Percentiles rank a stretch among this genome's conserved stretches.
Conservation (phyloP, 2,797 vertebrate species). For the Sebastolobus altivelis region DNA sequence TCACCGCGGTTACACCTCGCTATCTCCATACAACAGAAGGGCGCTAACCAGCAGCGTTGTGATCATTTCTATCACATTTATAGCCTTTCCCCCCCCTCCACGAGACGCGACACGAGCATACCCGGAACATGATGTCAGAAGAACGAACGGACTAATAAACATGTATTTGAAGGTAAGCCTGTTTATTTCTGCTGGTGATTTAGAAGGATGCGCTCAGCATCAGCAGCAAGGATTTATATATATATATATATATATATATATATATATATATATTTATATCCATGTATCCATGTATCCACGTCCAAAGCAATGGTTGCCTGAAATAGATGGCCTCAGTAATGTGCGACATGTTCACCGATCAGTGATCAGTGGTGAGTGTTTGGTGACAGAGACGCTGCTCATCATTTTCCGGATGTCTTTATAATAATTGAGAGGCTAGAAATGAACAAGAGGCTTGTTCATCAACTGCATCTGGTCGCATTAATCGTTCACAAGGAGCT, state of each 20-base stretch:
- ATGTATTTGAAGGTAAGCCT: constrained; percentile 22
- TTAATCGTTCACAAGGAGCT: constrained; percentile 15
- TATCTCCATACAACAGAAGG: not conserved
- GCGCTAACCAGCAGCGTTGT: constrained; percentile 4
- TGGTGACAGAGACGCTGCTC: not conserved
- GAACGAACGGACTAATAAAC: not conserved
- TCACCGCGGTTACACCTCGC: not conserved
- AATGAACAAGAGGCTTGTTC: not conserved
- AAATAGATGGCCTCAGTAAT: not conserved
- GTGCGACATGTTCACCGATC: not conserved
- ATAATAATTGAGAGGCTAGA: not conserved
- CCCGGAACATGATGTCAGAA: not conserved
- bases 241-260: too few species aligned
- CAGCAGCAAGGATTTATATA: constrained; percentile 9
- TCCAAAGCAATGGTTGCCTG: not conserved
- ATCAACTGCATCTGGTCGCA: not conserved
- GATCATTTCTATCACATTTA: not conserved
- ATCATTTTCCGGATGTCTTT: not conserved
- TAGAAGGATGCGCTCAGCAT: constrained; percentile 22
- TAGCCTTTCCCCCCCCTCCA: too few species aligned
- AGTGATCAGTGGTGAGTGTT: not conserved
- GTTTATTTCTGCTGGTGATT: not conserved
- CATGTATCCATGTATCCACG: not conserved
- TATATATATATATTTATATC: too few species aligned
- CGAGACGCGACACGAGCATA: not conserved